Base-by-base conservation (phyloP, 2,888 invertebrate species). In the Melanostoma mellinum region DNA sequence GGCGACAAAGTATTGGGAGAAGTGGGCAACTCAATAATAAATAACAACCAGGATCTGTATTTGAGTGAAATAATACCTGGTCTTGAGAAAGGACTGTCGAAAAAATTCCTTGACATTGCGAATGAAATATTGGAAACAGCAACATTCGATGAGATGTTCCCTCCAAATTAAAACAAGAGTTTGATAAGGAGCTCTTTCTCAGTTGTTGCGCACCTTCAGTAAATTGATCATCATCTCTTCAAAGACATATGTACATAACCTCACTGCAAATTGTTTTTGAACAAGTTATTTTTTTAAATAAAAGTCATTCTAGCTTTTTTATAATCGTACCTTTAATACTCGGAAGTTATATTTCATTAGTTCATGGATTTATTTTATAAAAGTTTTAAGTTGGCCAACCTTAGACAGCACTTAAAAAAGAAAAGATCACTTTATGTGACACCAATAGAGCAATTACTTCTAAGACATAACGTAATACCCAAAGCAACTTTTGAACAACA, bases 91-190 rank as follows among this genome's bases (percentile, higher is more conserved):
- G 89, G 89, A 3, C 79, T 91, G 30, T 90, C 91, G 3, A 88
- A 89, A 63, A 90, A 90, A 76, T 91, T 91, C 71, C 72, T 90
- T 2, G 89, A 89, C 74, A 90, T 91, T 40, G 90, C 91, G 4
- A 91, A 91, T 86, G 87, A 89, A 65, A 89, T 91, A 44, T 85
- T 91, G 67, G 87, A 87, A 20, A 88, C 88, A 4, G 89, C 91
- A 0, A 91, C 91, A 3, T 91, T 88, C 46, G 91, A 91, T 86
- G 91, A 91, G 88, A 90, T 91, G 91, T 91, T 91, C 85, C 91
- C 91, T n/a, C 86, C 87, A 9, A 79, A 84, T 50, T 87, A 74
- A 53, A 4, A 53, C 9, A 48, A 5, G 9, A 33, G 6, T 2
- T 53, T 38, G 44, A 42, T 42, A 9, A 35, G 35, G 32, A 8